Evolutionary conservation across 2,888 invertebrate species (phyloP).

Genomic region (Ceraclea dissimilis): DNA sequence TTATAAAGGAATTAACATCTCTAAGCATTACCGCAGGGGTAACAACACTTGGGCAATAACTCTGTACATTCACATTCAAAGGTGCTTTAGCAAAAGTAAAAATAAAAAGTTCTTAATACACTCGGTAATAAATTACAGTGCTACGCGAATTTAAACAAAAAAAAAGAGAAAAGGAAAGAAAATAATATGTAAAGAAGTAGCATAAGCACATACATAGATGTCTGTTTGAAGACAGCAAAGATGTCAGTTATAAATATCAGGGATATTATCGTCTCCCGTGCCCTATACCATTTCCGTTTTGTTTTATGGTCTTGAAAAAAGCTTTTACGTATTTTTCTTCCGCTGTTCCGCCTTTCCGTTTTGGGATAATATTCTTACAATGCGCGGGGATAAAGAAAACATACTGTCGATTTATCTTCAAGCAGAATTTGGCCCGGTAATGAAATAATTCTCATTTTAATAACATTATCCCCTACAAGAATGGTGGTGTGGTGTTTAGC

Average conservation of each 20-base stretch:
- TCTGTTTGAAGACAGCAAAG: slow-evolving; percentile 16
- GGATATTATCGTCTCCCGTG: slow-evolving; percentile 25
- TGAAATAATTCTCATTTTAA: slow-evolving; percentile 14
- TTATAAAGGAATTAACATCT: no score
- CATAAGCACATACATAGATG: background rate
- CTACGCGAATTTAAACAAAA: background rate
- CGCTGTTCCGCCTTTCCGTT: slow-evolving; percentile 16
- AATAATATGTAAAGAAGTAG: background rate
- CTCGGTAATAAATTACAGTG: background rate
- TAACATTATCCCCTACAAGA: background rate
- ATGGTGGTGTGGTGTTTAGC: no score
- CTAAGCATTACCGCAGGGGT: no score
- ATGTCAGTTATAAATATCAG: slow-evolving; percentile 25
- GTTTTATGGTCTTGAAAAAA: slow-evolving; percentile 24
- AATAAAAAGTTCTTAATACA: background rate
- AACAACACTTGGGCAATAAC: no score
- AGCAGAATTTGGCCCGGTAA: slow-evolving; percentile 7
- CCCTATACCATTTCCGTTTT: slow-evolving; percentile 23
- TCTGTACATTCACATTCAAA: no score
- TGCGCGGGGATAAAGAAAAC: slow-evolving; percentile 19
- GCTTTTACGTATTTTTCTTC: slow-evolving; percentile 20
- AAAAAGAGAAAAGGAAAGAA: background rate
- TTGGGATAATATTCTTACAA: slow-evolving; percentile 19
- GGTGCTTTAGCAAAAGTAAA: no score
- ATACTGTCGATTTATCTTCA: slow-evolving; percentile 22